These are phyloP conservation scores for Phoeniculus purpureus DNA, from an alignment of 2,797 vertebrate species.

Conservation along the genomic window DNA sequence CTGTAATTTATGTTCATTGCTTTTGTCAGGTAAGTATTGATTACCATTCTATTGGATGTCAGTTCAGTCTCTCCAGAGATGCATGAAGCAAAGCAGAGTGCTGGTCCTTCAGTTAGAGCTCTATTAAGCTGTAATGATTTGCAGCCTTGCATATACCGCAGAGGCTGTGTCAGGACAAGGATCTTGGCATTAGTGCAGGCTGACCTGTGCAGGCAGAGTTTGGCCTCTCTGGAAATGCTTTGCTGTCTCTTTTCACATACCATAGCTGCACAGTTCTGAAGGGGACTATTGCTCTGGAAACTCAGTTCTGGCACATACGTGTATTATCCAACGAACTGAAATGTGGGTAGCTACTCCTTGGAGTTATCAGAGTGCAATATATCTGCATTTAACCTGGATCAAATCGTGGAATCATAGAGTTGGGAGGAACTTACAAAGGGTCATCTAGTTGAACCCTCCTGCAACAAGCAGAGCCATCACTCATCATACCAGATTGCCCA, in stretches of 20 bases:
- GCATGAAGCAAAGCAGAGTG: neutral
- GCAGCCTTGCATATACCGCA: neutral
- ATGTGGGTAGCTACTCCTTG: neutral
- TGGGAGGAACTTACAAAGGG: too few relatives aligned
- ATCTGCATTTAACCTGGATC: neutral
- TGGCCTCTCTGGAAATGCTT: neutral
- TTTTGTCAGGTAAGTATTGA: slow-evolving; percentile 48
- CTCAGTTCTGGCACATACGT: neutral
- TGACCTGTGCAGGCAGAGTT: neutral
- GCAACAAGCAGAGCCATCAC: too few relatives aligned
- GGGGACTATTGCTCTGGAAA: neutral
- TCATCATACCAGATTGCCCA: too few relatives aligned
- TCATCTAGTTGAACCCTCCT: too few relatives aligned
- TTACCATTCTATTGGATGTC: slow-evolving; percentile 12
- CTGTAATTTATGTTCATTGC: slow-evolving; percentile 16
- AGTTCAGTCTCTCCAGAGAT: neutral
- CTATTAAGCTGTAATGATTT: slow-evolving; percentile 37
- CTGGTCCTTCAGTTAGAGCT: neutral
- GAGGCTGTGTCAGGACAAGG: neutral
- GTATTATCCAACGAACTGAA: neutral
- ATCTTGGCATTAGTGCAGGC: neutral
- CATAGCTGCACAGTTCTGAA: neutral
- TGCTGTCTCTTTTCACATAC: neutral
- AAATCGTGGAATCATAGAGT: neutral
- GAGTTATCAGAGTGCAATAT: neutral